These are phyloP conservation scores for Terrapene triunguis DNA, from an alignment of 2,113 vertebrate genomes.

Conservation along the genomic window DNA sequence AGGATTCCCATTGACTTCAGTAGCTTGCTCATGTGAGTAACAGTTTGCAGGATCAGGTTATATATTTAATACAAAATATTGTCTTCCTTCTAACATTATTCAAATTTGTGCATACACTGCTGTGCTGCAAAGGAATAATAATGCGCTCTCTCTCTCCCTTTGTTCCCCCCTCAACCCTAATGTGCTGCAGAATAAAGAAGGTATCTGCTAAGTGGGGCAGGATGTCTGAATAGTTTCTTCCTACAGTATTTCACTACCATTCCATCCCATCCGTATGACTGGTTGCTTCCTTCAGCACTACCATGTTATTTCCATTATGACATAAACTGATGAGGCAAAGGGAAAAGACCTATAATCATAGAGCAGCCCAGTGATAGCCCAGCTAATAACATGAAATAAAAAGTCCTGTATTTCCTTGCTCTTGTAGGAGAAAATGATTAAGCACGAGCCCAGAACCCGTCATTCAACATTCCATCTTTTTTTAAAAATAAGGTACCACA, in stretches of 20 bases:
- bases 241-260: conserved; percentile 33
- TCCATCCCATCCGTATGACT: conserved; percentile 35
- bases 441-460: conserved; percentile 55
- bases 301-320: conserved; percentile 65
- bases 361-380: conserved; percentile 62
- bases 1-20: neutral
- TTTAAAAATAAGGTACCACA: conserved; percentile 25
- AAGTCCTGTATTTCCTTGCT: conserved; percentile 66
- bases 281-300: conserved; percentile 49
- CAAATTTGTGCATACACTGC: neutral
- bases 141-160: neutral
- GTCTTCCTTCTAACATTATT: neutral
- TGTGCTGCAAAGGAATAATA: neutral
- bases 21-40: rapidly evolving
- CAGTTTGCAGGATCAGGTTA: neutral
- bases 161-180: neutral
- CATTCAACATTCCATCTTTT: conserved; percentile 67
- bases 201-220: conserved; percentile 31
- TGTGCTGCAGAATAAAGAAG: conserved; percentile 50
- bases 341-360: conserved; percentile 61
- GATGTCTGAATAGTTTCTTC: conserved; percentile 28
- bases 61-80: neutral
- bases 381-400: conserved; percentile 74
- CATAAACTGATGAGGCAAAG: conserved; percentile 69
- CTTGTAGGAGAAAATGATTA: conserved; percentile 64